Conservation (phyloP, 1,140 invertebrate species). For the Papilio helenus region DNA sequence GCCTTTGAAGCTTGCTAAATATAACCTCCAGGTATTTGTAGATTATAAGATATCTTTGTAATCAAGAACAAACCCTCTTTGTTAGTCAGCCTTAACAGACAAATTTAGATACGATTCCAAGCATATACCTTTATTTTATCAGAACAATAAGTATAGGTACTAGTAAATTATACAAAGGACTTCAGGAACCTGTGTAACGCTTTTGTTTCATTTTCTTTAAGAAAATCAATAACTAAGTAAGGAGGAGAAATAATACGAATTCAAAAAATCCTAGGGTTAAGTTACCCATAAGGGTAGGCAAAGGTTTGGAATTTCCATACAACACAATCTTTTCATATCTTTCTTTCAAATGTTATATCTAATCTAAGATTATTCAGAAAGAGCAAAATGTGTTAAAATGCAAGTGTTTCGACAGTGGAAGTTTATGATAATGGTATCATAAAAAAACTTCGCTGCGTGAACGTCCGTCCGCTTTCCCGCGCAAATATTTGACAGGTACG, state of each 20-base stretch:
- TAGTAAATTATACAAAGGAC: background rate
- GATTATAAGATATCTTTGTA: background rate
- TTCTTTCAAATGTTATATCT: no score
- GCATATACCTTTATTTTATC: background rate
- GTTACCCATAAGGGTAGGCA: no score
- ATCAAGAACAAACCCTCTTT: background rate
- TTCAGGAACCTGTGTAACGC: background rate
- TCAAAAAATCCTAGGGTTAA: no score
- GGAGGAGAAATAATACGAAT: background rate
- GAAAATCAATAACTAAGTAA: background rate
- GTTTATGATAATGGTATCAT: no score
- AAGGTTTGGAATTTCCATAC: no score
- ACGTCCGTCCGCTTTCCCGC: slow-evolving; percentile 36
- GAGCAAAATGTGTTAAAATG: no score
- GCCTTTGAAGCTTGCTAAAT: background rate
- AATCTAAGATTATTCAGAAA: no score
- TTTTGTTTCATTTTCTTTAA: background rate
- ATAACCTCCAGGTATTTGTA: background rate
- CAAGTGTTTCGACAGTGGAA: no score
- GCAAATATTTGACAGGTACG: slow-evolving; percentile 39
- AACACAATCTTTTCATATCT: no score
- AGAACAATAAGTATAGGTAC: background rate
- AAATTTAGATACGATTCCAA: background rate
- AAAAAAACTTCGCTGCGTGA: slow-evolving; percentile 20
- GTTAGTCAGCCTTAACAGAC: background rate